Conservation (phyloP, 2,888 invertebrate genomes). For the Dicranocentrus wangi region DNA sequence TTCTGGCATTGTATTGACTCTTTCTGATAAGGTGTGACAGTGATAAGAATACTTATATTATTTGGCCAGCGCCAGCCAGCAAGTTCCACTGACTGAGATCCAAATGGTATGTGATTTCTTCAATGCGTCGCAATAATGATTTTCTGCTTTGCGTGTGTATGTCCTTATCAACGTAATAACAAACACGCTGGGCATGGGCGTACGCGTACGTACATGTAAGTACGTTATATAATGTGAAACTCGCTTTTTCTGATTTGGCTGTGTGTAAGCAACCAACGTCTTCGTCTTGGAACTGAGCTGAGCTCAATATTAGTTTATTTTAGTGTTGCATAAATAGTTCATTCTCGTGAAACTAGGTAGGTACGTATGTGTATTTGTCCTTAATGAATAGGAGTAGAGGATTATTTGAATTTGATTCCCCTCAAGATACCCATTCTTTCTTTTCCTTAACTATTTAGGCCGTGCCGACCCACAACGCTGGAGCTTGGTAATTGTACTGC, state of each 20-base stretch:
- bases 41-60: conserved; percentile 61
- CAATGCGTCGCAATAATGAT: conserved; percentile 15
- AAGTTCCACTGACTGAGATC: conserved; percentile 10
- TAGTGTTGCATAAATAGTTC: neutral
- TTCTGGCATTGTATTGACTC: conserved; percentile 3
- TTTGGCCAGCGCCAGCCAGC: conserved; percentile 21
- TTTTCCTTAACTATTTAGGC: conserved; percentile 47
- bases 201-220: too few species aligned
- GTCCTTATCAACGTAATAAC: conserved; percentile 2
- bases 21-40: conserved; percentile 59
- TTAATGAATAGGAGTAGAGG: conserved; percentile 49
- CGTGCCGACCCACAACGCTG: conserved; percentile 72
- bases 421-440: conserved; percentile 53
- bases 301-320: neutral
- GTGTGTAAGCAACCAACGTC: too few species aligned
- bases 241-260: conserved; percentile 2
- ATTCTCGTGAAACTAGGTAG: conserved; percentile 24
- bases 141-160: neutral
- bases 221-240: neutral
- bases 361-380: conserved; percentile 37
- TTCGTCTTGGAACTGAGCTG: neutral
- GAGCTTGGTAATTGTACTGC: conserved; percentile 68
- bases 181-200: neutral
- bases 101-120: neutral
- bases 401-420: conserved; percentile 52